Percentiles rank a stretch among this genome's conserved stretches.
phyloP scores from a whole-genome alignment of 2,888 invertebrate genomes.

The Piscicola geometra region DNA sequence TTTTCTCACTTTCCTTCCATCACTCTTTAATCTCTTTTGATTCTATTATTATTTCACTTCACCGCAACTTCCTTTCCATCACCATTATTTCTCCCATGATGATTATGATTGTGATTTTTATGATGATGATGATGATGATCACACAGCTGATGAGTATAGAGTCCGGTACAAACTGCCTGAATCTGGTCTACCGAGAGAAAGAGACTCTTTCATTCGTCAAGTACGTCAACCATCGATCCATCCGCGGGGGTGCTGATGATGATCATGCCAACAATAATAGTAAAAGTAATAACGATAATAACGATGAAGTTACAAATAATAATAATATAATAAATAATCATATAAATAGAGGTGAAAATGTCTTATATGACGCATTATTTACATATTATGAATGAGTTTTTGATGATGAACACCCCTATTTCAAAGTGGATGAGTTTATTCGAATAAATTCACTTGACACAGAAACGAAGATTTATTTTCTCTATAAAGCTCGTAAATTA shows the following conservation, averaged over 20 bases:
- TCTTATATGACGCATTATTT: neutral
- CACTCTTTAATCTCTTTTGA: neutral
- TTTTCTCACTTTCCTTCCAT: neutral
- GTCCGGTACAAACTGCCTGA: conserved; percentile 57
- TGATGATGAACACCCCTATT: too few species aligned
- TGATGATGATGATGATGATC: too few species aligned
- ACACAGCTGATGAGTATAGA: conserved; percentile 57
- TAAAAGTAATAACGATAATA: neutral
- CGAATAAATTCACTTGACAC: too few species aligned
- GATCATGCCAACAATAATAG: conserved; percentile 45
- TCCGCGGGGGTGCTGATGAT: conserved; percentile 46
- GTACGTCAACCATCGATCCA: conserved; percentile 57
- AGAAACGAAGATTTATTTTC: too few species aligned
- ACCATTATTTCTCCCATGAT: too few species aligned
- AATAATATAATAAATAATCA: conserved; percentile 48
- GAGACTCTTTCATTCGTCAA: conserved; percentile 59
- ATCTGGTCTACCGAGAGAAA: conserved; percentile 57
- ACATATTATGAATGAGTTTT: conserved; percentile 2
- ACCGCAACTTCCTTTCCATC: too few species aligned
- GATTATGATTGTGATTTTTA: too few species aligned
- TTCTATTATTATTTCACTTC: neutral
- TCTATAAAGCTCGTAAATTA: too few species aligned
- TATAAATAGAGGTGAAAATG: conserved; percentile 43
- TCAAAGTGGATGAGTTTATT: too few species aligned
- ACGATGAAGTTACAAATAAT: neutral